Evolutionary conservation across 1,140 invertebrate species (phyloP).

Genomic region (Heliconius hermathena): DNA sequence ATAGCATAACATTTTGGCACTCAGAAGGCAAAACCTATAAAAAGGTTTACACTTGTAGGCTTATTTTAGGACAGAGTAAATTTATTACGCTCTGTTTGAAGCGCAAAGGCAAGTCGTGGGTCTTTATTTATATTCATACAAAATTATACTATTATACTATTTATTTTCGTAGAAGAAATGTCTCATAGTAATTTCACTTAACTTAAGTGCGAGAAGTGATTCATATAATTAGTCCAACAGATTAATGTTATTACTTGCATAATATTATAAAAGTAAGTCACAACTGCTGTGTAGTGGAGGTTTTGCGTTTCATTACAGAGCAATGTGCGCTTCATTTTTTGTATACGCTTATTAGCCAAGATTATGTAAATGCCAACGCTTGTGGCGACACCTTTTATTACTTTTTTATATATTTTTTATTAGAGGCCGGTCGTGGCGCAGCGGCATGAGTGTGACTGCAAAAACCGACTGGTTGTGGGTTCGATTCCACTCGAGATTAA

Average conservation of each 20-base stretch:
- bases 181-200: background rate
- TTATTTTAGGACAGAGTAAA: background rate
- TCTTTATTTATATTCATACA: background rate
- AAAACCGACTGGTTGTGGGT: no score
- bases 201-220: conserved; percentile 29
- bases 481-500: no score
- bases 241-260: conserved; percentile 23
- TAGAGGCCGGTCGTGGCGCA: no score
- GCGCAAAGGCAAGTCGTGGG: background rate
- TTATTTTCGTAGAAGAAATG: background rate
- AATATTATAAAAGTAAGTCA: conserved; percentile 29
- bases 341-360: background rate
- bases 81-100: background rate
- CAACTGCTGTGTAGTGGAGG: conserved; percentile 3
- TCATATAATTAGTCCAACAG: conserved; percentile 40
- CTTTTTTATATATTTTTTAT: conserved; percentile 5
- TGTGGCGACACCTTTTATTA: background rate
- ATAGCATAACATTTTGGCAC: background rate
- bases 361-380: conserved; percentile 3
- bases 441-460: no score
- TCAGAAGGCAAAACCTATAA: background rate
- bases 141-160: background rate
- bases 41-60: no score
- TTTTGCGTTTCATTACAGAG: conserved; percentile 30
- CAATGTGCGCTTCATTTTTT: conserved; percentile 21